These are phyloP conservation scores for Zhengitettix transpicula DNA, from an alignment of 2,888 invertebrate species.

Conservation along the genomic window DNA sequence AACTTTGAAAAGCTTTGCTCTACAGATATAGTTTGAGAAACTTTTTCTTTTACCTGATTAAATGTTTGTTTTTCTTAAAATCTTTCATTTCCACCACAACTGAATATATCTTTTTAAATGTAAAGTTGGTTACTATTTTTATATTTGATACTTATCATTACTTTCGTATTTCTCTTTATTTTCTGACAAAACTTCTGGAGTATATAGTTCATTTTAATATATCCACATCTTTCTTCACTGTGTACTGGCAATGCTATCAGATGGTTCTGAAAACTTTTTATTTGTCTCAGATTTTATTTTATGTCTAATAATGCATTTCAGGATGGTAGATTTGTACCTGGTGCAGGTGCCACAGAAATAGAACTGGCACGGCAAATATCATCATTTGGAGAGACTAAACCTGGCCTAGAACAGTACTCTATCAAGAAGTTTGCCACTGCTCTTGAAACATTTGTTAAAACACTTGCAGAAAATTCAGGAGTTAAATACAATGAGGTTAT, in stretches of 20 bases:
- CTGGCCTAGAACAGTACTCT: conserved; percentile 93
- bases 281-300: background rate
- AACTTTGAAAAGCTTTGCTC: too few relatives aligned
- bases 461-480: conserved; percentile 89
- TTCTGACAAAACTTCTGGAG: too few relatives aligned
- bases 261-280: background rate
- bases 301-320: conserved; percentile 14
- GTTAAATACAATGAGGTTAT: conserved; percentile 72
- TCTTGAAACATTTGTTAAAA: conserved; percentile 78
- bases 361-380: conserved; percentile 77
- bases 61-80: too few relatives aligned
- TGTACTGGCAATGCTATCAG: background rate
- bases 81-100: too few relatives aligned
- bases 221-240: too few relatives aligned
- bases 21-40: too few relatives aligned
- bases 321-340: conserved; percentile 58
- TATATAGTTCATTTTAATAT: too few relatives aligned
- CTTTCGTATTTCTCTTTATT: too few relatives aligned
- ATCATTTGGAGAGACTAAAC: conserved; percentile 76
- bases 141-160: too few relatives aligned
- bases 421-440: conserved; percentile 84
- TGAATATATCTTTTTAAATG: too few relatives aligned
- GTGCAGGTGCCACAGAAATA: conserved; percentile 91
- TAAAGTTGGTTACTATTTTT: too few relatives aligned
- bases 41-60: too few relatives aligned